These are phyloP conservation scores for Poecile atricapillus DNA, from an alignment of 2,113 vertebrate species.

Conservation along the genomic window DNA sequence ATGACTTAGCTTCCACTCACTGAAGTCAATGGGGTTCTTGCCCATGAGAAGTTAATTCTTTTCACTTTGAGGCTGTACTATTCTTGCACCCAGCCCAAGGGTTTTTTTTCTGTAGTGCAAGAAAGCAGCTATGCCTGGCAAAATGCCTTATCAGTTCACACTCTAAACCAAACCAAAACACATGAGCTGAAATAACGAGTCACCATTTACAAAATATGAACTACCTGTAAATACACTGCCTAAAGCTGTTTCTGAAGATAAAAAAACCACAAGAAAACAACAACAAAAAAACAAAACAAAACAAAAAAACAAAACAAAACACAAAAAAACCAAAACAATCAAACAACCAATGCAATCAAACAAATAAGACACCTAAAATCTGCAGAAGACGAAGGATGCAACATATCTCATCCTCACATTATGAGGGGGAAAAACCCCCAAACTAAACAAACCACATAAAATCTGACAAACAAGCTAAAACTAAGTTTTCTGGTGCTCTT, in stretches of 20 bases:
- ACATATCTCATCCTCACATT: neutral
- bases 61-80: neutral
- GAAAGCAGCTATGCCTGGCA: neutral
- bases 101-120: neutral
- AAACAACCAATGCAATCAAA: neutral
- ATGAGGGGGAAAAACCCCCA: rapidly evolving
- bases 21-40: neutral
- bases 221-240: neutral
- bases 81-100: neutral
- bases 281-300: neutral
- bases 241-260: neutral
- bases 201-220: neutral
- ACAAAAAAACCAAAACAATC: neutral
- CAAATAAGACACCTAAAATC: neutral
- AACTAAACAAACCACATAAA: neutral
- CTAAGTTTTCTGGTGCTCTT: neutral
- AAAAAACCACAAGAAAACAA: neutral
- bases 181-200: neutral
- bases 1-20: neutral
- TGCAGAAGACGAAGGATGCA: neutral
- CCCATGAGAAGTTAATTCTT: neutral
- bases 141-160: neutral
- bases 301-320: no score
- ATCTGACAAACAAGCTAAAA: neutral
- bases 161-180: neutral